phyloP scores from a whole-genome alignment of 2,797 vertebrate species.

The Adrianichthys oophorus region DNA sequence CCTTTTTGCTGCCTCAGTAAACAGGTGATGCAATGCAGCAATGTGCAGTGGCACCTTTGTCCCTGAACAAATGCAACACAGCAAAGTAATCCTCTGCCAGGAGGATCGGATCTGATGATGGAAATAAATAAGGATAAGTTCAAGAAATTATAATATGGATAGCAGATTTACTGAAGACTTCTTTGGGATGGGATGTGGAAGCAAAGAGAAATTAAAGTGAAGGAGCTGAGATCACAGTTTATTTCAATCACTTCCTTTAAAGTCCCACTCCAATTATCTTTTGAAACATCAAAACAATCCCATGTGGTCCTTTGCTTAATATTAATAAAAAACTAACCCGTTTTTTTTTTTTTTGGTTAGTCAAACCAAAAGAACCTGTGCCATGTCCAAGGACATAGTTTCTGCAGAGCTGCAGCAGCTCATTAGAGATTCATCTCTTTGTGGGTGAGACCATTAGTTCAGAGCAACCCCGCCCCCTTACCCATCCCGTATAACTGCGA shows the following conservation, averaged over 20 bases:
- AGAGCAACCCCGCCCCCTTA: too few species aligned
- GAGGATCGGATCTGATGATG: background rate
- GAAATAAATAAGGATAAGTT: slow-evolving; percentile 1
- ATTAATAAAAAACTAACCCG: too few species aligned
- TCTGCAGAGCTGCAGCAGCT: too few species aligned
- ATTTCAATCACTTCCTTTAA: slow-evolving; percentile 70
- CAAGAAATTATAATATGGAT: slow-evolving; percentile 17
- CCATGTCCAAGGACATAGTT: too few species aligned
- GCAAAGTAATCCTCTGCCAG: slow-evolving; percentile 42
- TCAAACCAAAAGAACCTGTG: too few species aligned
- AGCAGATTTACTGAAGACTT: slow-evolving; percentile 48
- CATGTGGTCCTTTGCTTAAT: too few species aligned
- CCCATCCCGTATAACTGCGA: too few species aligned
- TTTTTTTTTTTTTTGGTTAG: too few species aligned
- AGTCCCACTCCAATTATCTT: slow-evolving; percentile 49
- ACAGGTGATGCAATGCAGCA: slow-evolving; percentile 55
- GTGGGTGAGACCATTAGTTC: too few species aligned
- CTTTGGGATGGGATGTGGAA: slow-evolving; percentile 47
- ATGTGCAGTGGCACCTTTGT: slow-evolving; percentile 24
- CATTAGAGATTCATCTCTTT: too few species aligned
- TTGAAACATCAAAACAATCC: too few species aligned
- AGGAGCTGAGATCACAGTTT: slow-evolving; percentile 23
- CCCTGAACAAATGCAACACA: slow-evolving; percentile 29
- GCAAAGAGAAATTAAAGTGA: slow-evolving; percentile 43
- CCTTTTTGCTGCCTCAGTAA: slow-evolving; percentile 44